Evolutionary conservation across 1,140 invertebrate species (phyloP), one percentile per base, ranked within the genome.

Genomic region (Goniozus legneri): DNA sequence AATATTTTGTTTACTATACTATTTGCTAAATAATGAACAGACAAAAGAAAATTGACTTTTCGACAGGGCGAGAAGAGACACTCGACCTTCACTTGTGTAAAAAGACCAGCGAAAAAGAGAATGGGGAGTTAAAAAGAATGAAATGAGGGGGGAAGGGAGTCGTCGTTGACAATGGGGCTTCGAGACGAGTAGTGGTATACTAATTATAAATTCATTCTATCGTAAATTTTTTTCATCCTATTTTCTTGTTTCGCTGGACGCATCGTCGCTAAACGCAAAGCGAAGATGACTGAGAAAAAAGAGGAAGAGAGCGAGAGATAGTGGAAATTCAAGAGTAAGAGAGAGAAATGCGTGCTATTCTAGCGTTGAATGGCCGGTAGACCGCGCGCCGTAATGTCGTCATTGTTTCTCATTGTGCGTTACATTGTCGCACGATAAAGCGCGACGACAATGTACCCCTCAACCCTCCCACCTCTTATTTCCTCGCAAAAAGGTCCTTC

Each of bases 191-290:
- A n/a, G n/a, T n/a, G n/a, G n/a, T n/a, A n/a, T n/a, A n/a, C 62
- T 67, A 67, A 67, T 67, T 67, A 67, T 67, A 67, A 67, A 67
- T 67, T 59, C 52, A 65, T 65, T 67, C 63, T 67, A 52, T 44
- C 50, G 52, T 33, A 44, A 53, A 58, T 62, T 65, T 65, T 67
- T 65, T 67, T 62, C 52, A 54, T 47, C 48, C 41, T 44, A 38
- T 55, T 56, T 64, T 62, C 54, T 59, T 58, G 50, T 47, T 24
- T 58, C 48, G 47, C 36, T 21, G 41, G 8, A 33, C 13, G 4
- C 32, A 10, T 27, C 14, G 8, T 33, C 32, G 8, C 6, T 27
- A 27, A 27, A 44, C 30, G 20, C 30, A 35, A 20, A 36, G 14
- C n/a, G n/a, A n/a, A n/a, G n/a, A n/a, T n/a, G 52, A 41, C 39